phyloP scores from a whole-genome alignment of 2,113 vertebrate genomes.

The Lepus europaeus region DNA sequence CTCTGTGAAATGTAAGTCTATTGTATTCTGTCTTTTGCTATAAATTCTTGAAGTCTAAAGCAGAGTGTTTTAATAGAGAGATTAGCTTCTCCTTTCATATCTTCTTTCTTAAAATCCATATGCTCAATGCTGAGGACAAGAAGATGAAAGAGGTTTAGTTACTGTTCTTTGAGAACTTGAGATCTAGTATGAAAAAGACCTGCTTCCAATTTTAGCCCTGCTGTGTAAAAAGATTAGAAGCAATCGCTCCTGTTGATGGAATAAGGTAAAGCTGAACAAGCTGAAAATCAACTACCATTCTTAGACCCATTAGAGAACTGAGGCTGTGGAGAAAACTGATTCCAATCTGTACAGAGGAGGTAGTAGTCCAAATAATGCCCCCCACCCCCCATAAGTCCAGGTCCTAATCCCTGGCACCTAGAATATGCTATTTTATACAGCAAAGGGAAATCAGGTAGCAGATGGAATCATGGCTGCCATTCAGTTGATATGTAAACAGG shows the following conservation, averaged over 20 bases:
- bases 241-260: not conserved
- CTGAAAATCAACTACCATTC: not conserved
- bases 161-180: not conserved
- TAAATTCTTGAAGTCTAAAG: slow-evolving; percentile 45
- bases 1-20: not conserved
- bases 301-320: not conserved
- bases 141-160: not conserved
- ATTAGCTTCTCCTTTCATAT: not conserved
- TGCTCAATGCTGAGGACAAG: not conserved
- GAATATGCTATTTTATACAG: not conserved
- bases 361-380: not conserved
- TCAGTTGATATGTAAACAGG: not conserved
- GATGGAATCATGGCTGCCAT: not conserved
- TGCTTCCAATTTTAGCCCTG: not conserved
- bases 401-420: not conserved
- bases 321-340: not conserved
- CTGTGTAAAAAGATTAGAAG: not conserved
- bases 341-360: not conserved
- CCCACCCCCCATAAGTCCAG: not conserved
- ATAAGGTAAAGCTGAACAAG: not conserved
- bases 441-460: not conserved
- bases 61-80: not conserved
- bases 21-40: not conserved
- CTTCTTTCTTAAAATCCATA: not conserved
- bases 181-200: not conserved